Conservation (phyloP, 2,797 vertebrate genomes). For the Anableps anableps region DNA sequence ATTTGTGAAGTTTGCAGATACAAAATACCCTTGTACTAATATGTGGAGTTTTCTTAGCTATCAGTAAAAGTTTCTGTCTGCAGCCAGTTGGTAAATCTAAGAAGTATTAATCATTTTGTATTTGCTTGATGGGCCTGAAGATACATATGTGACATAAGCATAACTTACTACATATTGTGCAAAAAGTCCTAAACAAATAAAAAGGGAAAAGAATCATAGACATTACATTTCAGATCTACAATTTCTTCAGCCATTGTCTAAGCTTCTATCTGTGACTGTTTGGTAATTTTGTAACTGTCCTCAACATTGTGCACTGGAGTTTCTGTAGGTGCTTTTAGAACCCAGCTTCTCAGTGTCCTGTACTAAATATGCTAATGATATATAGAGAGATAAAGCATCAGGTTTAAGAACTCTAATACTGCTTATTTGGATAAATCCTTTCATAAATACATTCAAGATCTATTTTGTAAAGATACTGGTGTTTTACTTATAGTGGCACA, state of each 20-base stretch:
- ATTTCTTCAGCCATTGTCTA: constrained; percentile 5
- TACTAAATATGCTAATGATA: constrained; percentile 1
- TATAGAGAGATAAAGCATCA: neutral
- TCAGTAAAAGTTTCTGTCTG: constrained; percentile 12
- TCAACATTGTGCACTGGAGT: constrained; percentile 16
- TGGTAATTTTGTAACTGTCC: constrained; percentile 11
- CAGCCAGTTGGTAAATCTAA: neutral
- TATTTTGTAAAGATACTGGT: neutral
- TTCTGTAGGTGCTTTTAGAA: constrained; percentile 2
- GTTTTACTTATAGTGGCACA: neutral
- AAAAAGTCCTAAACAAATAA: constrained; percentile 12
- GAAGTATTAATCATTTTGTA: neutral
- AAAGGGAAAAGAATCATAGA: constrained; percentile 6
- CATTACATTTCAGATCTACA: constrained; percentile 33
- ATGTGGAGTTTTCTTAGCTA: neutral
- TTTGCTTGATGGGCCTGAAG: neutral
- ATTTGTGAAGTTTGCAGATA: constrained; percentile 29
- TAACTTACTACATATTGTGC: neutral
- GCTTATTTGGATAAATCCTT: constrained; percentile 4
- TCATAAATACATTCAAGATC: constrained; percentile 27
- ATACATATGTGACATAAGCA: neutral
- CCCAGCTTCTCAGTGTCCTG: neutral
- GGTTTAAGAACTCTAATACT: constrained; percentile 3
- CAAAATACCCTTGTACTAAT: constrained; percentile 30
- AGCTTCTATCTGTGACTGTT: constrained; percentile 13